Conservation (phyloP, 2,113 vertebrate species). For the Dicerorhinus sumatrensis region DNA sequence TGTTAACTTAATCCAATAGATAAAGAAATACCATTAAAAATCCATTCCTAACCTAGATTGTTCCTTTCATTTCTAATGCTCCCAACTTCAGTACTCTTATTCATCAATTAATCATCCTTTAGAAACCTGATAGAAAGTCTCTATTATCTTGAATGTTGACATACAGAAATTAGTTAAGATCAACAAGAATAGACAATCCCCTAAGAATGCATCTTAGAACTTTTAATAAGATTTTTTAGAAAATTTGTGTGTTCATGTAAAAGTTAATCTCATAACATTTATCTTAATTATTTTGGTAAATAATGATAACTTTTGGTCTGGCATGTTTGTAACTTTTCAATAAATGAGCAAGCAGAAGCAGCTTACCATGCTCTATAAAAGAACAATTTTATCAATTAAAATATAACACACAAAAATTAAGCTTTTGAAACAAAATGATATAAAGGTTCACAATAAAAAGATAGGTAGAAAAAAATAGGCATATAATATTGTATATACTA, state of each 20-base stretch:
- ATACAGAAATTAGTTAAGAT: not conserved
- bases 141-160: not conserved
- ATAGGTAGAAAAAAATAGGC: not conserved
- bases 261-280: constrained; percentile 42
- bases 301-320: constrained; percentile 23
- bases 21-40: constrained; percentile 17
- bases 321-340: constrained; percentile 25
- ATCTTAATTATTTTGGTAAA: constrained; percentile 7
- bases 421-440: not conserved
- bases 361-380: constrained; percentile 55
- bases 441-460: constrained; percentile 1
- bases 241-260: not conserved
- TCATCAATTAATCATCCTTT: not conserved
- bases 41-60: not conserved
- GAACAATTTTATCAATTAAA: constrained; percentile 62
- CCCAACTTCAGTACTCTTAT: not conserved
- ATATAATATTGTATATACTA: not conserved
- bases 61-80: constrained; percentile 25
- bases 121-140: constrained; percentile 10
- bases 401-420: constrained; percentile 39
- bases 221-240: constrained; percentile 17
- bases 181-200: not conserved
- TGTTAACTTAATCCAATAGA: not conserved
- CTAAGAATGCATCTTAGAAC: not conserved
- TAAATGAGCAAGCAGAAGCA: not conserved